Base-by-base conservation (phyloP, 2,113 vertebrate species). In the Todiramphus chloris region DNA sequence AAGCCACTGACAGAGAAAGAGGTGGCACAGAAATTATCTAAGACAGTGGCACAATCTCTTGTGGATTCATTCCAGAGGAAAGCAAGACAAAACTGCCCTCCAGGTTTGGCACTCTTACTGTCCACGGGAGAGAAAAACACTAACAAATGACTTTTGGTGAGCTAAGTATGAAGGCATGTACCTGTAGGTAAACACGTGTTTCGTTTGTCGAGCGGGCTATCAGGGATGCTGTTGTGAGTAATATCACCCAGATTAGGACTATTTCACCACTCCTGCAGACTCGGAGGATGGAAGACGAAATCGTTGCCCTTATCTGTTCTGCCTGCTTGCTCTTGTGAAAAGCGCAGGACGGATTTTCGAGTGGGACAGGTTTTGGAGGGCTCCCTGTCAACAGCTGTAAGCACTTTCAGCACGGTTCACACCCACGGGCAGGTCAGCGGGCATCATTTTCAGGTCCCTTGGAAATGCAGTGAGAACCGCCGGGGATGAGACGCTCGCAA, bases 301-400 rank as follows among this genome's bases (percentile, higher is more conserved):
- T 86, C 2, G 0, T 41, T 50, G 60, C 85, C 83, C 55, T 76
- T 92, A 93, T 91, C 68, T 92, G 11, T 41, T 91, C 64, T 68
- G 78, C 86, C 68, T 93, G 94, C 72, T 95, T 82, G 89, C 79
- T 90, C 88, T 85, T 86, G 68, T 94, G 81, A 88, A 93, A 94
- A 78, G 59, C 4, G 0, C 31, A 72, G 92, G 89, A 89, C 35
- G 25, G 85, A 64, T 81, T 94, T 89, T 90, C 5, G 10, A 60
- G 87, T 28, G 70, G 78, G 89, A 80, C 73, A 37, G 87, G 86
- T 90, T 90, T 89, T 75, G 2, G 31, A 90, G 88, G 56, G 66
- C 35, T 96, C 28, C 6, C 20, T 87, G 68, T 93, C 72, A 95
- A 83, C 48, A 82, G 77, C 89, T 64, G 51, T 48, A 72, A 39